Conservation (phyloP, 2,888 invertebrate species). For the Melangyna quadrimaculata region DNA sequence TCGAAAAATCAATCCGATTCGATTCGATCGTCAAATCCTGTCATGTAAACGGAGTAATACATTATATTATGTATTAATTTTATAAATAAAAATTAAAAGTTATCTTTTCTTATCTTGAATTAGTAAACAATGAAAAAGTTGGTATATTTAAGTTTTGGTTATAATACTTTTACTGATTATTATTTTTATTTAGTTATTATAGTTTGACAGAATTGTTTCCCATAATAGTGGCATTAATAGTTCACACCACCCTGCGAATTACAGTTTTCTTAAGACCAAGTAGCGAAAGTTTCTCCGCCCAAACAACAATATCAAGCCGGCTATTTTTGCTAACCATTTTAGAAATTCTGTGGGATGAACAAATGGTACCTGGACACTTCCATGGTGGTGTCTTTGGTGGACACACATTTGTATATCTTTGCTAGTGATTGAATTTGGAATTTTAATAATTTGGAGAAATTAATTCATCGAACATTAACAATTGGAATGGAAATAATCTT, state of each 20-base stretch:
- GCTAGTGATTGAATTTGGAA: slow-evolving; percentile 32
- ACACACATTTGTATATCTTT: slow-evolving; percentile 16
- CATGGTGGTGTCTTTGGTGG: not conserved
- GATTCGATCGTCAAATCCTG: too few species aligned
- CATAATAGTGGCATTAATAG: slow-evolving; percentile 1
- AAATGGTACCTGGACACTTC: slow-evolving; percentile 28
- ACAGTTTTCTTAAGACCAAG: slow-evolving; percentile 39
- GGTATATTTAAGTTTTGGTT: not conserved
- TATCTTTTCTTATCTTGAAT: not conserved
- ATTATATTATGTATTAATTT: too few species aligned
- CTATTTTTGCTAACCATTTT: slow-evolving; percentile 29
- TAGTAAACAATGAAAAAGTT: not conserved
- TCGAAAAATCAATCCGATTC: too few species aligned
- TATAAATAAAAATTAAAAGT: not conserved
- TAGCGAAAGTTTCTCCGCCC: not conserved
- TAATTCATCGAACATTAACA: slow-evolving; percentile 8
- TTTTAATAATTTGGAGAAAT: slow-evolving; percentile 36
- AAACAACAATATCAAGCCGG: slow-evolving; percentile 38
- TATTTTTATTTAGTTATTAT: not conserved
- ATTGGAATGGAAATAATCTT: not conserved
- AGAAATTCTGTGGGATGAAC: slow-evolving; percentile 42
- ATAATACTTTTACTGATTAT: not conserved
- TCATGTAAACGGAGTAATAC: too few species aligned
- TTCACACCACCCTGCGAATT: slow-evolving; percentile 20
- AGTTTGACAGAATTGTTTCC: slow-evolving; percentile 26